Base-by-base conservation (phyloP, 2,797 vertebrate genomes). In the Acanthornis magna region DNA sequence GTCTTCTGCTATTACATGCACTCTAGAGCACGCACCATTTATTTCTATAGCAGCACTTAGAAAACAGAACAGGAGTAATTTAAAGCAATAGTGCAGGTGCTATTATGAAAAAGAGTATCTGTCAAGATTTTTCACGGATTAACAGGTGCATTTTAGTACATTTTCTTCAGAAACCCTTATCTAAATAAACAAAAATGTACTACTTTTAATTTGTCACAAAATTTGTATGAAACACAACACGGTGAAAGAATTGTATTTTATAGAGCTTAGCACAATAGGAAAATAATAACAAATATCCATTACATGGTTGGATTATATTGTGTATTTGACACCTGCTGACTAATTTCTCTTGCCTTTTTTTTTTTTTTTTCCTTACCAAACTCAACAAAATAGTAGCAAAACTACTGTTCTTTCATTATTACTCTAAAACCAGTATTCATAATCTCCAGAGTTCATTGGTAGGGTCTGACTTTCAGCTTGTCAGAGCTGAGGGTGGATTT, bases 1-100 rank as follows among this genome's bases (percentile, higher is more conserved):
- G 7, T 30, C 67, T 27, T 47, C 17, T 43, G 47, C 30, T 40
- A 16, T 19, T 47, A 13, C 21, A 23, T 0, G 0, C 8, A 34
- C 26, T 38, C 29, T 42, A 50, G 4, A 67, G 57, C 34, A 60
- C 0, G 10, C 27, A 62, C 23, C 20, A 16, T 78, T 88, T 84
- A 71, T 66, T 93, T 88, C 67, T 50, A 2, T 10, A 32, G 63
- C 34, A 88, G 54, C n/a, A 13, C 42, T 47, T 73, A 23, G 40
- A 40, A 78, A 81, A 62, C 10, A 51, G 38, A 81, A 40, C 5
- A 53, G 22, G 60, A 81, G 40, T 23, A 15, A 79, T 50, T 88
- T 84, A 76, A 81, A 94, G 22, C 48, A 82, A 76, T 30, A 60
- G 29, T 60, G 58, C 40, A 50, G 40, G 40, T 90, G 42, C 58